phyloP scores from a whole-genome alignment of 2,888 invertebrate species.

The Muschampia plurimacula region DNA sequence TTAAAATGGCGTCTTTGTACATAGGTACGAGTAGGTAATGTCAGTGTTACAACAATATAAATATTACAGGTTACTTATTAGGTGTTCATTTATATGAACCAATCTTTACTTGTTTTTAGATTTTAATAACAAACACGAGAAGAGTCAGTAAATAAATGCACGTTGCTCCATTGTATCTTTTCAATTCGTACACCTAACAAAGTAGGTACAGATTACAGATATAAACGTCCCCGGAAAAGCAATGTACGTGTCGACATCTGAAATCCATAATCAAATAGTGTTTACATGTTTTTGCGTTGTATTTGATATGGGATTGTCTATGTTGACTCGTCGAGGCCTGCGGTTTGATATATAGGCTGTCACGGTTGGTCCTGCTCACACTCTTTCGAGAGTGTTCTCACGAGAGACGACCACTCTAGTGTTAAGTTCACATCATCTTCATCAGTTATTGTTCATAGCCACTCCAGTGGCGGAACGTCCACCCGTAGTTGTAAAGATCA shows the following conservation, averaged over 20 bases:
- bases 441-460: conserved; percentile 75
- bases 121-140: conserved; percentile 12
- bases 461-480: conserved; percentile 77
- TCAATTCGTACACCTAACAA: conserved; percentile 9
- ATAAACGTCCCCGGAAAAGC: conserved; percentile 49
- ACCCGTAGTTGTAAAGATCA: conserved; percentile 44
- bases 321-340: conserved; percentile 67
- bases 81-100: not conserved
- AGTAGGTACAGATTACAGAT: conserved; percentile 23
- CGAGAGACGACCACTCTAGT: conserved; percentile 60
- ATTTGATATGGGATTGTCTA: conserved; percentile 72
- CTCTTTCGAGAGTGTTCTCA: conserved; percentile 74
- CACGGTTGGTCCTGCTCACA: conserved; percentile 57
- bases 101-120: conserved; percentile 6
- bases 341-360: conserved; percentile 67
- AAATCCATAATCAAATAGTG: conserved; percentile 74
- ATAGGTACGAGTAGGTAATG: no score
- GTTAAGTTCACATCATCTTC: conserved; percentile 69
- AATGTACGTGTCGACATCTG: conserved; percentile 52
- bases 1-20: no score
- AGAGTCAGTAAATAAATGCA: conserved; percentile 25
- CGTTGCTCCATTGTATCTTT: conserved; percentile 29
- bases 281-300: conserved; percentile 74
- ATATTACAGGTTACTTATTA: not conserved
- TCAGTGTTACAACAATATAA: no score